Evolutionary conservation across 2,888 invertebrate genomes (phyloP), one percentile per base, ranked within the genome.

Genomic region (Ferrisia virgata): DNA sequence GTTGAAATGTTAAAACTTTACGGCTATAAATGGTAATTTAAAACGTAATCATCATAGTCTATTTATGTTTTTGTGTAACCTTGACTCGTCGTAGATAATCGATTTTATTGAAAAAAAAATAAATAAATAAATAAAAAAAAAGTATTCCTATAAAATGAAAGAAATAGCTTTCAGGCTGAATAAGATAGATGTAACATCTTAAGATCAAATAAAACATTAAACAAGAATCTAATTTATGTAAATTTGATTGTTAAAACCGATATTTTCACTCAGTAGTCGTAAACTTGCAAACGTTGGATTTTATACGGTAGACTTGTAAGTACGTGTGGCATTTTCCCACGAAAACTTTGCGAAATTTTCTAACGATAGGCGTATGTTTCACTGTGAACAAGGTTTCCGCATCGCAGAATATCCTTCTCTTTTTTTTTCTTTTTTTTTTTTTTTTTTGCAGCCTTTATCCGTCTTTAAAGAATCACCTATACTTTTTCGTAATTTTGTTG

Each of bases 311-410:
- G 72, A 33, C 69, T 28, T 31, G 72, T 18, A 76, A 33, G n/a
- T 36, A 76, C 36, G 36, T 76, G 36, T 76, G 33, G 72, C 36
- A 76, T 76, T 76, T 76, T 76, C 72, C 72, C 72, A 76, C 72
- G 72, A 76, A 76, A 76, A 76, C 72, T 76, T 76, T 36, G 36
- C 13, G 36, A 76, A 76, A 36, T 76, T n/a, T 76, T 76, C 72
- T 36, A 22, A 36, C 64, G 64, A 64, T 28, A 64, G 64, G 15
- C 31, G 28, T 28, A 4, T 28, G 31, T 28, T 64, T 64, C 28
- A 64, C 64, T 64, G 13, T 5, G 64, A 64, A 64, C 64, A 28
- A 2, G 28, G 64, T 64, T 64, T 64, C 64, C 64, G 28, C 64
- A 64, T 64, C 64, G 64, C 28, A 64, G 64, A 0, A 64, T 64